These are phyloP conservation scores for Arctia plantaginis DNA, from an alignment of 2,888 invertebrate species.

Conservation along the genomic window DNA sequence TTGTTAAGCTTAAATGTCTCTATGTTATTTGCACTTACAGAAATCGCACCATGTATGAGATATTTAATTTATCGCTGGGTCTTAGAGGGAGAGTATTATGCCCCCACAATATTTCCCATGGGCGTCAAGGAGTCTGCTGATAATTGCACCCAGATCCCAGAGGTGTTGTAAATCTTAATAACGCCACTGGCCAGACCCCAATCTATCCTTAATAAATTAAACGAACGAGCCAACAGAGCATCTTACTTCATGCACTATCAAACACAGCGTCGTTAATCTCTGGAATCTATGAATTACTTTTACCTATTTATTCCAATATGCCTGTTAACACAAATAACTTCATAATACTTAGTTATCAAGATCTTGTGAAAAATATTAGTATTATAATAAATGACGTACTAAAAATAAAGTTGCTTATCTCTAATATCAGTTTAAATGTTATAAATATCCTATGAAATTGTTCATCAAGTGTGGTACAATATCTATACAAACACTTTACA, in stretches of 20 bases:
- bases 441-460: conserved; percentile 28
- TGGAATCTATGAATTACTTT: conserved; percentile 51
- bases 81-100: conserved; percentile 60
- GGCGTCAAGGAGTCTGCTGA: conserved; percentile 64
- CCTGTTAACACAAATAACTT: conserved; percentile 27
- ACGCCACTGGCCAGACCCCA: conserved; percentile 61
- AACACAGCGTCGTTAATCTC: conserved; percentile 28
- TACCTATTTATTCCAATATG: conserved; percentile 35
- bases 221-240: conserved; percentile 51
- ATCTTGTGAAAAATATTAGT: conserved; percentile 28
- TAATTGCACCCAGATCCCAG: conserved; percentile 72
- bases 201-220: conserved; percentile 66
- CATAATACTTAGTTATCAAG: conserved; percentile 22
- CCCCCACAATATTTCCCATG: conserved; percentile 73
- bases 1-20: conserved; percentile 46
- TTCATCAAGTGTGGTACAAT: neutral
- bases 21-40: conserved; percentile 17
- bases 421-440: no score
- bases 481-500: neutral
- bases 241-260: conserved; percentile 15
- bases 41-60: neutral
- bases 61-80: conserved; percentile 38
- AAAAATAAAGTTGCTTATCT: no score
- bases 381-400: no score
- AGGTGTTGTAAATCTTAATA: conserved; percentile 81